A percentile compares a stretch with the other conserved stretches of the same genome.
Evolutionary conservation across 2,113 vertebrate species (phyloP).

Genomic region (Empidonax traillii): DNA sequence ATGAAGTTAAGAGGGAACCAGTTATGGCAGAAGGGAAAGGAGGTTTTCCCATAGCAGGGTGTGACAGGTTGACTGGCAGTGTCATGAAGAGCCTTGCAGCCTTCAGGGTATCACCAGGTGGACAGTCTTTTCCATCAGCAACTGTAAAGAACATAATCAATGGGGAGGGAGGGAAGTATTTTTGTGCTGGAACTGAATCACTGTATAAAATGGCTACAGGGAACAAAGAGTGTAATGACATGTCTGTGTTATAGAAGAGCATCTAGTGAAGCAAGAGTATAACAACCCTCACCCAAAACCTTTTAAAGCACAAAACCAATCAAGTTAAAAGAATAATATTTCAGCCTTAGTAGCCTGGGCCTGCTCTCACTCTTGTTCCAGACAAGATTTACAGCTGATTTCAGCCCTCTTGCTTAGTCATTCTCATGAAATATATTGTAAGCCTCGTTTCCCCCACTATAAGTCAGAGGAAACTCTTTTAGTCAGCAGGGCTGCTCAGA

Average conservation of each 20-base stretch:
- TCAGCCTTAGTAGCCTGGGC: neutral
- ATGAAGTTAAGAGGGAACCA: neutral
- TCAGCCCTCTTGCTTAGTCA: neutral
- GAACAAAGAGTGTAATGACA: neutral
- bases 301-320: neutral
- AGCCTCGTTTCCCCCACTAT: neutral
- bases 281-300: neutral
- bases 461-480: neutral
- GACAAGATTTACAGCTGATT: neutral
- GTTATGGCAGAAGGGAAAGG: neutral
- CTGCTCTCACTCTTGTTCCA: neutral
- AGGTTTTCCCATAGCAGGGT: neutral
- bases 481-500: neutral
- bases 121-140: neutral
- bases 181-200: neutral
- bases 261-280: neutral
- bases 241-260: neutral
- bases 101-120: neutral
- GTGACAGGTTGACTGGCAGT: neutral
- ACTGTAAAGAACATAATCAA: neutral
- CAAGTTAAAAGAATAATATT: conserved; percentile 36
- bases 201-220: neutral
- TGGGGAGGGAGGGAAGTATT: neutral
- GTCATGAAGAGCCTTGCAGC: neutral
- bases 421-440: neutral